These are phyloP conservation scores for Panthera tigris DNA, from an alignment of 2,113 vertebrate genomes.

Conservation along the genomic window DNA sequence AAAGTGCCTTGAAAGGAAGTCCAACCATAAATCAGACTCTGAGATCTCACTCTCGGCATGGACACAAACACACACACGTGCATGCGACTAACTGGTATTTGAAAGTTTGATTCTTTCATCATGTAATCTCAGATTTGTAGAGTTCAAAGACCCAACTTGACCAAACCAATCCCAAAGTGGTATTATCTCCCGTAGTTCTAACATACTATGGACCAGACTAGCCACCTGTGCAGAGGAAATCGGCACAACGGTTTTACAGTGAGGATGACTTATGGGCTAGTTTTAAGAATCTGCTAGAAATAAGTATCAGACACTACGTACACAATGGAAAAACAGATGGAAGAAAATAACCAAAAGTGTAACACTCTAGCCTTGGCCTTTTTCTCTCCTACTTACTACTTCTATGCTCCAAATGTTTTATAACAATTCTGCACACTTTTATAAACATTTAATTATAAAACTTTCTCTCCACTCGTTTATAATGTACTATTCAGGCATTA, in stretches of 20 bases:
- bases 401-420: neutral
- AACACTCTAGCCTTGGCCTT: neutral
- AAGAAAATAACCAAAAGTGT: neutral
- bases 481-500: neutral
- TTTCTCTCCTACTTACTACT: neutral
- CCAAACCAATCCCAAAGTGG: neutral
- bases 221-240: neutral
- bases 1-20: neutral
- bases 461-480: neutral
- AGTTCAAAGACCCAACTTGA: neutral
- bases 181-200: neutral
- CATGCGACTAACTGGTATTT: neutral
- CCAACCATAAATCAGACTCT: neutral
- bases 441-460: slow-evolving; percentile 21
- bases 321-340: neutral
- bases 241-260: neutral
- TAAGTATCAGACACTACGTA: neutral
- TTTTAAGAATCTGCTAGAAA: neutral
- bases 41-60: rapidly evolving
- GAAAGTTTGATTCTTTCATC: neutral
- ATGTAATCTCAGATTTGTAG: neutral
- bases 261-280: neutral
- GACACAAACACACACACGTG: neutral
- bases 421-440: neutral
- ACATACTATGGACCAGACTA: neutral